These are phyloP conservation scores for Copsychus sechellarum DNA, from an alignment of 2,113 vertebrate species.

Conservation along the genomic window DNA sequence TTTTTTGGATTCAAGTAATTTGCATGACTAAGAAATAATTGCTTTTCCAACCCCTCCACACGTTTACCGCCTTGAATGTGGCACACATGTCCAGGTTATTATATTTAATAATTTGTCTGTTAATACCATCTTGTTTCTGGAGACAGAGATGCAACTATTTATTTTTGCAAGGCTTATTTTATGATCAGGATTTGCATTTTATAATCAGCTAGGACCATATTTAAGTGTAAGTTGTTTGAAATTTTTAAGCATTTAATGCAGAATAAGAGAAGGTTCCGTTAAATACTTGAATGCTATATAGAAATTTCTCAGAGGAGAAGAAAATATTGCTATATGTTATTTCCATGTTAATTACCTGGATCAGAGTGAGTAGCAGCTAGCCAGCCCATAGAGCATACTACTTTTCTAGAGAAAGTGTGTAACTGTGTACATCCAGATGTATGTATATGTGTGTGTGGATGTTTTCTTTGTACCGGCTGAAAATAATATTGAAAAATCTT, in stretches of 20 bases:
- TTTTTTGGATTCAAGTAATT: slow-evolving; percentile 7
- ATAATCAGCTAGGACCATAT: neutral
- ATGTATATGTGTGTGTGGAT: neutral
- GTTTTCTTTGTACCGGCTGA: neutral
- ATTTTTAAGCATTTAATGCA: neutral
- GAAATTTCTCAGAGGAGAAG: neutral
- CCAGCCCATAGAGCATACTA: neutral
- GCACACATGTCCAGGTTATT: neutral
- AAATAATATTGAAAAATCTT: neutral
- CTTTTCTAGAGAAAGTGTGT: neutral
- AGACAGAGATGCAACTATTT: neutral
- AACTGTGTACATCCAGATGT: too few relatives aligned
- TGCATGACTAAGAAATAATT: neutral
- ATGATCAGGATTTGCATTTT: neutral
- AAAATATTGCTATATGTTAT: neutral
- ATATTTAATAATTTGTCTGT: neutral
- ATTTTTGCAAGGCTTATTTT: slow-evolving; percentile 1
- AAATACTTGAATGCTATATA: neutral
- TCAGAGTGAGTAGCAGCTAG: neutral
- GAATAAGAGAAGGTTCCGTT: neutral
- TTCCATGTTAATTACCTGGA: neutral
- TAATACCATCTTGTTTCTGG: neutral
- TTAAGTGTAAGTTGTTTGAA: neutral
- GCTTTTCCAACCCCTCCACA: neutral
- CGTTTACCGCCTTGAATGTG: neutral